Base-by-base conservation (phyloP, 2,888 invertebrate species). In the Nomada flava region DNA sequence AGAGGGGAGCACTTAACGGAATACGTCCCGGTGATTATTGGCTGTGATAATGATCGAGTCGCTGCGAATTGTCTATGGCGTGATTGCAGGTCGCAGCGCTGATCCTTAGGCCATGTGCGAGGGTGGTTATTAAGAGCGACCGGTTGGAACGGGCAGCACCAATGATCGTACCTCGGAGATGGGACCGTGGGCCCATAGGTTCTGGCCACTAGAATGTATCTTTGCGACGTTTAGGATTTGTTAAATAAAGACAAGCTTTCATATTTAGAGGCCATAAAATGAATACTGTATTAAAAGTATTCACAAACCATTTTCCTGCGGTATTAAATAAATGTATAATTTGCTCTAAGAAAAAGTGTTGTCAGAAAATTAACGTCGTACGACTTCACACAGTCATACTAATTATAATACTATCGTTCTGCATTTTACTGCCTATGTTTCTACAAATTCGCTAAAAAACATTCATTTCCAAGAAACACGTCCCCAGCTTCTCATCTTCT, bases 1-100 rank as follows among this genome's bases (percentile, higher is more conserved):
- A 75, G 83, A 85, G 92, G 90, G 91, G 92, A 92, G 89, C 91
- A 92, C 92, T 92, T 92, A 92, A 89, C 84, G 87, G 91, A 91
- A 92, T 92, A 90, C 92, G 91, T 92, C 91, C 91, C 91, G 86
- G 91, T 92, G 93, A 93, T 93, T 93, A 93, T 92, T 92, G 92
- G 90, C 91, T 90, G 92, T 91, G 92, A 93, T 93, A 93, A 93
- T 92, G 90, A 92, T 93, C 92, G 92, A 92, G 92, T 92, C 91
- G 91, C 90, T 89, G 89, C 87, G 89, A 92, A 91, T 92, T 92
- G 92, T 92, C 92, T 92, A 92, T 92, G 91, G 90, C 91, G 92
- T 92, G 92, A 93, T 93, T 92, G 92, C 88, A 91, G 91, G 90
- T 91, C 92, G 90, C 89, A 80, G 77, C 81, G 88, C 86, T 87